Conservation (phyloP, 2,888 invertebrate genomes). For the Caenorhabditis becei region DNA sequence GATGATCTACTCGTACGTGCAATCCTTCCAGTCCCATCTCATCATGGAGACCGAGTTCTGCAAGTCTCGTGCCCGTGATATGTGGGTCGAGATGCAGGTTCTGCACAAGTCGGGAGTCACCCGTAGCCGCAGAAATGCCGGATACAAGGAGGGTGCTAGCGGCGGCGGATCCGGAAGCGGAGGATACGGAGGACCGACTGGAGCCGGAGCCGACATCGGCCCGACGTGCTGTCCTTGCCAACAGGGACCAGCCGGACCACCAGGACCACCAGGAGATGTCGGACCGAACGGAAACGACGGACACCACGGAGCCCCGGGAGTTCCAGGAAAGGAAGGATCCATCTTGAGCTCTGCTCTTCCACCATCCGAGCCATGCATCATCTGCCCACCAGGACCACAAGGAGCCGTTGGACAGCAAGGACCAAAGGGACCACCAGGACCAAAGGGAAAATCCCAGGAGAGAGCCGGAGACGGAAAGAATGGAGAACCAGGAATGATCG, state of each 20-base stretch:
- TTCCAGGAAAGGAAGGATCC: conserved; percentile 75
- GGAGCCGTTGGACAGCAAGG: conserved; percentile 75
- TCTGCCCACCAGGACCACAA: conserved; percentile 78
- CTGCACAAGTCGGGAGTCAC: conserved; percentile 75
- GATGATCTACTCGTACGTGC: conserved; percentile 81
- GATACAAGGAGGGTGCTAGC: conserved; percentile 70
- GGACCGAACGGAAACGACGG: conserved; percentile 72
- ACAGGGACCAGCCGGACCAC: conserved; percentile 72
- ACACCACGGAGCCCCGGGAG: conserved; percentile 75
- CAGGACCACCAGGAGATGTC: conserved; percentile 74
- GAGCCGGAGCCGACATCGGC: conserved; percentile 67
- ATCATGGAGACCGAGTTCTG: conserved; percentile 81
- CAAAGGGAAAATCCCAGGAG: conserved; percentile 79
- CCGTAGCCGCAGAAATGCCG: conserved; percentile 64
- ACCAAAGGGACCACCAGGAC: conserved; percentile 77
- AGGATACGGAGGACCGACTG: conserved; percentile 66
- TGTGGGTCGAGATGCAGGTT: conserved; percentile 81
- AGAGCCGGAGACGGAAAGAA: conserved; percentile 74
- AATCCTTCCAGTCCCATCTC: conserved; percentile 80
- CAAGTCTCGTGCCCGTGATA: conserved; percentile 80
- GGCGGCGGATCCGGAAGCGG: conserved; percentile 73
- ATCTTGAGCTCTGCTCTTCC: conserved; percentile 71
- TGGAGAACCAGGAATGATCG: conserved; percentile 73
- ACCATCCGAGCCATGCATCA: conserved; percentile 76
- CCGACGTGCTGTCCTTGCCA: conserved; percentile 76